Conservation (phyloP, 2,113 vertebrate genomes). For the Pachycephala philippinensis region DNA sequence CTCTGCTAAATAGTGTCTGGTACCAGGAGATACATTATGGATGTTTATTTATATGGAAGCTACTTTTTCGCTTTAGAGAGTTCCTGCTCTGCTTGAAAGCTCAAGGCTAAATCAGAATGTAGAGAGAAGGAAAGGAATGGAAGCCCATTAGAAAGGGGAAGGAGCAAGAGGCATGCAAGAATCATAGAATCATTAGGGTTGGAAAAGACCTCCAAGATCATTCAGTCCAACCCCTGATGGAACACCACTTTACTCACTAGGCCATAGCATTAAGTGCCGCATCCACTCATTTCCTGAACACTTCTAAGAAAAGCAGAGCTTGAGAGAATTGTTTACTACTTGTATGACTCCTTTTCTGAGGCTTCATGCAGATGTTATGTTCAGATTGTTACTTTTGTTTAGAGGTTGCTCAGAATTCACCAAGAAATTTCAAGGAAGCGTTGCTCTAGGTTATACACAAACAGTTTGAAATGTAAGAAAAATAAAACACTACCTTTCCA, state of each 20-base stretch:
- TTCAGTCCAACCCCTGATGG: not conserved
- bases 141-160: not conserved
- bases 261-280: not conserved
- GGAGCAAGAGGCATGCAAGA: not conserved
- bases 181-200: not conserved
- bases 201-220: not conserved
- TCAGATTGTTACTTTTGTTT: not conserved
- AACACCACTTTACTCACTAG: not conserved
- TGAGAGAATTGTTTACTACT: not conserved
- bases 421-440: not conserved
- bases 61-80: not conserved
- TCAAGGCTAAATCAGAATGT: not conserved
- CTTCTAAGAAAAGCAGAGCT: not conserved
- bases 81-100: not conserved
- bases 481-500: not conserved
- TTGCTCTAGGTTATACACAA: not conserved
- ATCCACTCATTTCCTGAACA: not conserved
- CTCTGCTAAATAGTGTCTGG: not conserved
- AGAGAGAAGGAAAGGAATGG: not conserved
- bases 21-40: not conserved
- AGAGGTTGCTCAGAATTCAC: not conserved
- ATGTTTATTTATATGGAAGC: not conserved
- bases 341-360: not conserved
- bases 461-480: not conserved
- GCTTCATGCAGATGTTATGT: not conserved